Evolutionary conservation across 2,888 invertebrate genomes (phyloP).

Genomic region (Drosophila affinis): DNA sequence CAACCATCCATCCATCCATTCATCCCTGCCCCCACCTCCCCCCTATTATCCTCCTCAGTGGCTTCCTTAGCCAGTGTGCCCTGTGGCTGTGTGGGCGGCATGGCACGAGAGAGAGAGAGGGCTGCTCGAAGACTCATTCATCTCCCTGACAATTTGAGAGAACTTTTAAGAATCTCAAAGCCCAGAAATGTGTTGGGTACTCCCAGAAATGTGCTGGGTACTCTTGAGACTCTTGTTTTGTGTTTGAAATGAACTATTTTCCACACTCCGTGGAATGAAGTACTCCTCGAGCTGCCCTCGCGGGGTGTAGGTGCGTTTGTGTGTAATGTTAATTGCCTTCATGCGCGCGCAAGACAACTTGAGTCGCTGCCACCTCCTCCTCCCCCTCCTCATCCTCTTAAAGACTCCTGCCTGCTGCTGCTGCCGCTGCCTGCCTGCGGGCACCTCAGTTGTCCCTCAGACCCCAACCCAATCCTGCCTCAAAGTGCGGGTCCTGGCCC

Average conservation of each 20-base stretch:
- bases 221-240: too few species aligned
- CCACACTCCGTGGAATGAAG: neutral
- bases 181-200: neutral
- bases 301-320: constrained; percentile 28
- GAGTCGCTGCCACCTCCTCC: constrained; percentile 21
- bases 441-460: constrained; percentile 45
- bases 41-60: constrained; percentile 29
- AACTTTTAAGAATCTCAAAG: neutral
- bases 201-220: too few species aligned
- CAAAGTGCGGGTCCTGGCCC: constrained; percentile 4
- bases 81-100: constrained; percentile 8
- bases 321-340: constrained; percentile 68
- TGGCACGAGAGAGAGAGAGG: constrained; percentile 16
- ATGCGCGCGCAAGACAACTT: constrained; percentile 74
- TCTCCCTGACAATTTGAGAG: neutral
- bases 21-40: neutral
- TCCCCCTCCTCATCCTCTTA: constrained; percentile 8
- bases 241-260: neutral
- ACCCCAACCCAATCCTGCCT: constrained; percentile 23
- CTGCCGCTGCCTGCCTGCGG: constrained; percentile 43
- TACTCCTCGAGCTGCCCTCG: constrained; percentile 27
- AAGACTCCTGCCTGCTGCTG: constrained; percentile 2
- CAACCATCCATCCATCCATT: constrained; percentile 9
- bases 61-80: constrained; percentile 19
- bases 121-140: constrained; percentile 14